A percentile compares a stretch with the other conserved stretches of the same genome.
These are phyloP conservation scores for Elgaria multicarinata DNA, from an alignment of 2,113 vertebrate genomes.

Conservation along the genomic window DNA sequence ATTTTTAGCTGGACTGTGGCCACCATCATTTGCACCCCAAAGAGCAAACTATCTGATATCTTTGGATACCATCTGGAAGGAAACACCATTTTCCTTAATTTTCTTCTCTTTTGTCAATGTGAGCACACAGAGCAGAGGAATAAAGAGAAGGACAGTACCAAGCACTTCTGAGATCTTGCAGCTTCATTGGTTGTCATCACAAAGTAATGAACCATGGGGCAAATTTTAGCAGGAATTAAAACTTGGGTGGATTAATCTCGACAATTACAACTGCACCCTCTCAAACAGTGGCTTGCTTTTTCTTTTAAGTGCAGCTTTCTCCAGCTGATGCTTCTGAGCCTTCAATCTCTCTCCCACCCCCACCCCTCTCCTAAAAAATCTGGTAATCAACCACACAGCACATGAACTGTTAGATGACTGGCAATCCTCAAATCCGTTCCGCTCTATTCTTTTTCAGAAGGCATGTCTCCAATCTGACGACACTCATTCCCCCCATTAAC, in stretches of 20 bases:
- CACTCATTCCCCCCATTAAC: constrained; percentile 42
- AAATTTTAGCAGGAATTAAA: background rate
- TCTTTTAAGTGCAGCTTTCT: background rate
- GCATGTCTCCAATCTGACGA: constrained; percentile 32
- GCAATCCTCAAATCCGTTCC: constrained; percentile 29
- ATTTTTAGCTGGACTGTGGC: background rate
- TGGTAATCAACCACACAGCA: background rate
- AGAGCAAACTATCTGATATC: background rate
- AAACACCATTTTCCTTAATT: background rate
- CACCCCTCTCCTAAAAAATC: background rate
- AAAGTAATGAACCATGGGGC: background rate
- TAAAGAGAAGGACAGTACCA: background rate
- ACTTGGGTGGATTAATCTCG: background rate
- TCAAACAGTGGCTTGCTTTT: too few species aligned
- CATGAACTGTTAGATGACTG: background rate
- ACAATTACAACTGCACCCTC: background rate
- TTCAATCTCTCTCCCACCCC: background rate
- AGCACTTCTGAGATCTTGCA: background rate
- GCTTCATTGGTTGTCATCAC: too few species aligned
- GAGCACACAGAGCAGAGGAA: too few species aligned
- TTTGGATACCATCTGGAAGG: background rate
- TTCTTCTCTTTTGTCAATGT: background rate
- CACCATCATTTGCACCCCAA: background rate
- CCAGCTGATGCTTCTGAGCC: background rate
- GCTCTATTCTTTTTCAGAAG: constrained; percentile 11